phyloP scores from a whole-genome alignment of 2,113 vertebrate genomes.

The Scomber scombrus region DNA sequence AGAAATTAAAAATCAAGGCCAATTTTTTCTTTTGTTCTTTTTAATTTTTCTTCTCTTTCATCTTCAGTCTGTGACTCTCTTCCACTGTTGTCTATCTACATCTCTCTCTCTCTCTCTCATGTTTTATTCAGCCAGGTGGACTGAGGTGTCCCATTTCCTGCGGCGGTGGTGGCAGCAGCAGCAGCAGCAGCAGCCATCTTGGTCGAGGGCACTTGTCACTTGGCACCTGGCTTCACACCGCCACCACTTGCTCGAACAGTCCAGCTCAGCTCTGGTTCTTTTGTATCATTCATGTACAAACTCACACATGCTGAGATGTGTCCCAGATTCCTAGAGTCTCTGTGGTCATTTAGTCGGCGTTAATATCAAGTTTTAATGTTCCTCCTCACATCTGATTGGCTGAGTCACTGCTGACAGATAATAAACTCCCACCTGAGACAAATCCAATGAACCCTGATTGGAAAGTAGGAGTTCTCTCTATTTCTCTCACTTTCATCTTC shows the following conservation, averaged over 20 bases:
- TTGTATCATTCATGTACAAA: background rate
- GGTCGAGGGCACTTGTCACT: background rate
- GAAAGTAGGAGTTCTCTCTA: too few species aligned
- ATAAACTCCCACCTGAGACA: too few species aligned
- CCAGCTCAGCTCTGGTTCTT: background rate
- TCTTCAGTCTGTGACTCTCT: background rate
- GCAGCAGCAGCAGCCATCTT: slow-evolving; percentile 35
- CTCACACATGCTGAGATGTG: slow-evolving; percentile 34
- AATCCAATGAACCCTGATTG: too few species aligned
- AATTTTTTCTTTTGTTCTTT: background rate
- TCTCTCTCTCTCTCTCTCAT: slow-evolving; percentile 44
- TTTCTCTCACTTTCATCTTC: too few species aligned
- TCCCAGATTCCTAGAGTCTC: slow-evolving; percentile 48
- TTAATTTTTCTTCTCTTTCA: background rate
- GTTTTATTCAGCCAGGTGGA: slow-evolving; percentile 66
- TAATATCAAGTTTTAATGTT: slow-evolving; percentile 27
- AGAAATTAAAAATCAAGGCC: too few species aligned
- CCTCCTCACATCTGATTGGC: background rate
- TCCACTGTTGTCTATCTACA: background rate
- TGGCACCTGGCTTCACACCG: slow-evolving; percentile 5
- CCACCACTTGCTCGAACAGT: background rate
- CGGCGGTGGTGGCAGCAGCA: background rate
- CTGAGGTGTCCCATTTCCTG: slow-evolving; percentile 65
- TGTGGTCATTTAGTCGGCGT: background rate
- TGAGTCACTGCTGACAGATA: background rate